Conservation (phyloP, 2,797 vertebrate genomes). For the Crocidura indochinensis region DNA sequence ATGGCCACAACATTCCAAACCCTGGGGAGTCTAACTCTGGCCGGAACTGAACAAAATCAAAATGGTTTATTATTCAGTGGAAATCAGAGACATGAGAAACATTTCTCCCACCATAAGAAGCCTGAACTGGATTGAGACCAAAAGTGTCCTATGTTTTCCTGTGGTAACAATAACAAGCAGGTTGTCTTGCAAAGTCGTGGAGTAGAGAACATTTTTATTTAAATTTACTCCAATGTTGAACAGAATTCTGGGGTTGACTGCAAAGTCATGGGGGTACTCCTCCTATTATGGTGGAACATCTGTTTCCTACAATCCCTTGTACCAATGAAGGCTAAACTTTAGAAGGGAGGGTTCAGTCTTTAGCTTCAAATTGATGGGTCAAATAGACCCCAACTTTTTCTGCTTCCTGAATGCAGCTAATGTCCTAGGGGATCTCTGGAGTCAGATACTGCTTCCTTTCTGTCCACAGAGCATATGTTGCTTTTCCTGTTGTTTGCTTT, state of each 20-base stretch:
- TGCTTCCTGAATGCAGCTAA: neutral
- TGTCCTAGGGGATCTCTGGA: too few species aligned
- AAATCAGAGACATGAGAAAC: slow-evolving; percentile 67
- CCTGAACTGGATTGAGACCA: neutral
- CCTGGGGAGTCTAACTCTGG: neutral
- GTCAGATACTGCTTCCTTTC: too few species aligned
- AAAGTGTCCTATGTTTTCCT: slow-evolving; percentile 17
- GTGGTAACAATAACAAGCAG: neutral
- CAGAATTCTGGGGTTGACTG: neutral
- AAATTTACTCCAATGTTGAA: neutral
- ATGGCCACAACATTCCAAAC: slow-evolving; percentile 13
- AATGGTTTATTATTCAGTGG: slow-evolving; percentile 64
- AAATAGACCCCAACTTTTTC: neutral
- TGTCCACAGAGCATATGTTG: too few species aligned
- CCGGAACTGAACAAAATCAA: neutral
- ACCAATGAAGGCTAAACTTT: neutral
- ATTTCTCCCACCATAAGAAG: neutral
- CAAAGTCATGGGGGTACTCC: neutral
- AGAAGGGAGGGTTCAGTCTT: neutral
- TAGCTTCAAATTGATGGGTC: neutral
- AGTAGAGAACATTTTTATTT: neutral
- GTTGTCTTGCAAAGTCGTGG: neutral
- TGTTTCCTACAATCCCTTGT: neutral
- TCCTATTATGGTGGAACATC: too few species aligned
- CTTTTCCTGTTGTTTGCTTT: too few species aligned